A percentile compares a stretch with the other conserved stretches of the same genome.
phyloP scores from a whole-genome alignment of 2,888 invertebrate species.

The Serrognathus titanus region DNA sequence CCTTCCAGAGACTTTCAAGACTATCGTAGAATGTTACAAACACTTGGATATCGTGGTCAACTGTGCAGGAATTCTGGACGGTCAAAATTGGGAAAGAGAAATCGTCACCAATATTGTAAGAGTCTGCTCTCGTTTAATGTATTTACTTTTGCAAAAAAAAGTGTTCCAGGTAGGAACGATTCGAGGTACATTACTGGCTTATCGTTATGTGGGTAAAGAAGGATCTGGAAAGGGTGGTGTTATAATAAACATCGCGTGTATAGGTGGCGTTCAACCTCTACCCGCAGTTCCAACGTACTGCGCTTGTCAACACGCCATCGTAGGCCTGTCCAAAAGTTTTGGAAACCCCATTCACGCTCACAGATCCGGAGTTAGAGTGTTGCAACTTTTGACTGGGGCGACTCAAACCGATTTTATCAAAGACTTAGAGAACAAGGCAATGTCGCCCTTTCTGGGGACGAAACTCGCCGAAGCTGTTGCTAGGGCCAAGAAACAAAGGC shows the following conservation, averaged over 20 bases:
- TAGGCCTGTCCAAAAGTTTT: constrained; percentile 41
- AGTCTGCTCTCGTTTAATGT: neutral
- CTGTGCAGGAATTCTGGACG: constrained; percentile 39
- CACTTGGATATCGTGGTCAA: constrained; percentile 38
- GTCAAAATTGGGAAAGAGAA: constrained; percentile 41
- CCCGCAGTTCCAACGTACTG: constrained; percentile 50
- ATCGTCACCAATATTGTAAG: constrained; percentile 42
- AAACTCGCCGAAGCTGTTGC: constrained; percentile 27
- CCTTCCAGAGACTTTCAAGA: constrained; percentile 32
- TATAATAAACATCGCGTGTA: constrained; percentile 54
- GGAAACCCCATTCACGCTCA: constrained; percentile 39
- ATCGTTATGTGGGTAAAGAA: constrained; percentile 47
- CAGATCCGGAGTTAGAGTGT: constrained; percentile 42
- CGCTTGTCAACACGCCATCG: constrained; percentile 45
- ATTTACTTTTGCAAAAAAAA: neutral
- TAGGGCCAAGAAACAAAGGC: constrained; percentile 32
- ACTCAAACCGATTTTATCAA: constrained; percentile 41
- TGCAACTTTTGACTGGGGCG: constrained; percentile 45
- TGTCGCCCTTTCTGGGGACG: constrained; percentile 29
- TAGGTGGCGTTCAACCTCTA: constrained; percentile 46
- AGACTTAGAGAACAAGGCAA: constrained; percentile 29
- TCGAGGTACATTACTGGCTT: constrained; percentile 42
- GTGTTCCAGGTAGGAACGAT: constrained; percentile 45
- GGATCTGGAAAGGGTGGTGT: constrained; percentile 50
- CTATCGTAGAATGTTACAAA: constrained; percentile 24